These are phyloP conservation scores for Philereme vetulata DNA, from an alignment of 2,888 invertebrate species.

Conservation along the genomic window DNA sequence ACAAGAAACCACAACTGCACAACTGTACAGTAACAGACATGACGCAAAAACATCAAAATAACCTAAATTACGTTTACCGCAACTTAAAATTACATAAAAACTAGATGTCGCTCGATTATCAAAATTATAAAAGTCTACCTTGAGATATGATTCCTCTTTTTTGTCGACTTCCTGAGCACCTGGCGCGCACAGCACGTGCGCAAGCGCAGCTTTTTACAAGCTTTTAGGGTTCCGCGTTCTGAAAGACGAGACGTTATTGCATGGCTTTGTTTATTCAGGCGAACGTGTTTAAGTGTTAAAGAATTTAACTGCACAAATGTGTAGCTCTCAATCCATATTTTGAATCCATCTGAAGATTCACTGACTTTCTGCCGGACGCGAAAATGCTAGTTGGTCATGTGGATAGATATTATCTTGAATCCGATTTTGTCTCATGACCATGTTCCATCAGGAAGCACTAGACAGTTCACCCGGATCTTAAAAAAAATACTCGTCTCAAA, in stretches of 20 bases:
- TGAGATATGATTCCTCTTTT: conserved; percentile 28
- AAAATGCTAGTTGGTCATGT: too few species aligned
- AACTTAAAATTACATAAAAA: conserved; percentile 32
- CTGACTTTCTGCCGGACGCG: too few species aligned
- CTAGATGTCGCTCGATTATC: conserved; percentile 13
- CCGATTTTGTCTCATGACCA: too few species aligned
- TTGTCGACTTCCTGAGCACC: conserved; percentile 59
- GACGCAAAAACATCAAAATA: conserved; percentile 9
- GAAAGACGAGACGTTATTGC: conserved; percentile 35
- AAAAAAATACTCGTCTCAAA: background rate
- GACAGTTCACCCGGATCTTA: too few species aligned
- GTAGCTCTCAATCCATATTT: background rate
- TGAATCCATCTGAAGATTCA: background rate
- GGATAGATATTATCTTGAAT: too few species aligned
- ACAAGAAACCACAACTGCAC: background rate
- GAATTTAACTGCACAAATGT: background rate
- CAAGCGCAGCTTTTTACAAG: conserved; percentile 36
- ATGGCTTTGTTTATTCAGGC: conserved; percentile 35
- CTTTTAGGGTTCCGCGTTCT: conserved; percentile 38
- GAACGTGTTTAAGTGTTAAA: conserved; percentile 21
- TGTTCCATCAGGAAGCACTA: too few species aligned
- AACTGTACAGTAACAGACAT: too few species aligned
- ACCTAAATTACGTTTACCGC: conserved; percentile 21
- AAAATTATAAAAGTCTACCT: conserved; percentile 21
- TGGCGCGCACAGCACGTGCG: conserved; percentile 60